phyloP scores from a whole-genome alignment of 2,797 vertebrate genomes.

The Numenius phaeopus region DNA sequence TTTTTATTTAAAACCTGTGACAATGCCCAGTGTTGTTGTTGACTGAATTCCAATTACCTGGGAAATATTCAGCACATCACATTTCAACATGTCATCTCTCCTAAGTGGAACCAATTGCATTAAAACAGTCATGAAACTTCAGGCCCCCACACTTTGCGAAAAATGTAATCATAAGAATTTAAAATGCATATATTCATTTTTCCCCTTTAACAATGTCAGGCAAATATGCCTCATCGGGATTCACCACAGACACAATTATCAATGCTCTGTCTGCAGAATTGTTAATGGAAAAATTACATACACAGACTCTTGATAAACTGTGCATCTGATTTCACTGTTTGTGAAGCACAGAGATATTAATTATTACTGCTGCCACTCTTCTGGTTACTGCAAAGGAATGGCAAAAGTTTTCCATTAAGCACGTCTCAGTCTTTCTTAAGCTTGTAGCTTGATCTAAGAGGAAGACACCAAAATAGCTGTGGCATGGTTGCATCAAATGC shows the following conservation, averaged over 20 bases:
- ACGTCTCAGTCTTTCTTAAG: not conserved
- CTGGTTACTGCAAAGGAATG: not conserved
- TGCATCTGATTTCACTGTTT: constrained; percentile 70
- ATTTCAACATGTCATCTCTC: constrained; percentile 69
- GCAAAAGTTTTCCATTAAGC: not conserved
- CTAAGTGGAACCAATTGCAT: constrained; percentile 76
- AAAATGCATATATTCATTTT: constrained; percentile 74
- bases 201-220: constrained; percentile 50
- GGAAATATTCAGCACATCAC: constrained; percentile 55
- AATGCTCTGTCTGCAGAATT: constrained; percentile 66
- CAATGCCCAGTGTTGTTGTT: constrained; percentile 63
- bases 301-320: constrained; percentile 57
- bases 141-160: constrained; percentile 54
- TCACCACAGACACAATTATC: constrained; percentile 71
- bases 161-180: constrained; percentile 74
- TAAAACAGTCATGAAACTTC: constrained; percentile 66
- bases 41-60: constrained; percentile 73
- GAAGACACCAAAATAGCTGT: not conserved
- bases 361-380: constrained; percentile 48
- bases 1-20: constrained; percentile 57
- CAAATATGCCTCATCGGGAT: constrained; percentile 37
- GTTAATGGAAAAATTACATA: constrained; percentile 77
- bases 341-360: constrained; percentile 51
- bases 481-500: not conserved
- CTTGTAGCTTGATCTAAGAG: not conserved